These are phyloP conservation scores for Dasyprocta punctata DNA, from an alignment of 2,113 vertebrate genomes.

Conservation along the genomic window DNA sequence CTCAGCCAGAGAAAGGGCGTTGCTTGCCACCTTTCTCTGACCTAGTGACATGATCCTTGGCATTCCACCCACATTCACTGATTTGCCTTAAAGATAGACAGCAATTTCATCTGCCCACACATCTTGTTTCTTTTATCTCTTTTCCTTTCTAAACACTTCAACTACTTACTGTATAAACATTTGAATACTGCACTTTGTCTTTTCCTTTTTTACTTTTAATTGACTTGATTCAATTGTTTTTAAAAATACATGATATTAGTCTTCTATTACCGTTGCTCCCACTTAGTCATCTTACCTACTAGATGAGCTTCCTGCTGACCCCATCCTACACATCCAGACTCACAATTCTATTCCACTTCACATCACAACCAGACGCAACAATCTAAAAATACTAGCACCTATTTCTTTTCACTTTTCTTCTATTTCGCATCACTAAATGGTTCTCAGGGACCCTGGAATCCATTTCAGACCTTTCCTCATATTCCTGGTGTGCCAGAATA, in stretches of 20 bases:
- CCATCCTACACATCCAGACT: background rate
- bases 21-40: background rate
- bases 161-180: background rate
- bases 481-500: background rate
- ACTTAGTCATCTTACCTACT: background rate
- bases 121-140: background rate
- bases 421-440: background rate
- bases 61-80: background rate
- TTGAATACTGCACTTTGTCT: background rate
- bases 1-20: background rate
- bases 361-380: background rate
- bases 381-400: background rate
- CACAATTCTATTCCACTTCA: background rate
- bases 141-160: background rate
- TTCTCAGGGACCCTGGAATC: background rate
- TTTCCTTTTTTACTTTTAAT: background rate
- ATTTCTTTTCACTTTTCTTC: background rate
- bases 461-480: background rate
- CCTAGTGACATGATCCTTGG: background rate
- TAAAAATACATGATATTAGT: background rate
- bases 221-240: background rate
- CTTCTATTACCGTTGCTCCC: background rate
- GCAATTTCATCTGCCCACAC: background rate
- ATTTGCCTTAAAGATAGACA: background rate
- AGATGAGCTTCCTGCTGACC: background rate